Base-by-base conservation (phyloP, 64 coral and sea anemone species). In the Actinia tenebrosa region DNA sequence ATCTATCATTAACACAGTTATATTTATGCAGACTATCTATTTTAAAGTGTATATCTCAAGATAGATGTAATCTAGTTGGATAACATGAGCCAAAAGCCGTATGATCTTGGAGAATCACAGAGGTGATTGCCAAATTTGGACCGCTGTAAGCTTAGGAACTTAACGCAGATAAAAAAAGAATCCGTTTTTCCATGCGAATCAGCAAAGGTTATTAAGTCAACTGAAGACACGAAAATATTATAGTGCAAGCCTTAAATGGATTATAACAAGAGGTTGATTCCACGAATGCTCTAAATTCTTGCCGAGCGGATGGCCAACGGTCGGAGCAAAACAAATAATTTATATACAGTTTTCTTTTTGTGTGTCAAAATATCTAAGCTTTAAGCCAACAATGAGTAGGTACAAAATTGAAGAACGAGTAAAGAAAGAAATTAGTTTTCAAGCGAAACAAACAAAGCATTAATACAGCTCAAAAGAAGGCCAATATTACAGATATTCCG, bases 51-150 rank as follows among this genome's bases (percentile, higher is more conserved):
- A 66, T 25, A 66, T 66, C 63, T 66, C n/a, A 66, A 23, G 19
- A 10, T 20, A 66, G 63, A 66, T 66, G 7, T 25, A 23, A 66
- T 66, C 63, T 66, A 66, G n/a, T 66, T 23, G 5, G 19, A 23
- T 66, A 61, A 66, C 56, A 58, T 58, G 18, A 64, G 20, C 61
- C 61, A 17, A n/a, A 64, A 66, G n/a, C 63, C 63, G 60, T 10
- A 1, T 66, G 63, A 66, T 66, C 7, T 66, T n/a, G 5, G 3
- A 1, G 7, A 23, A 66, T 23, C n/a, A 7, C 60, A 66, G 63
- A 66, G 22, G 63, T 66, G 26, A 75, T 42, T 75, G 69, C 69
- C 69, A 75, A 75, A 75, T 75, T 75, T 75, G 69, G 69, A 75
- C 69, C 37, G 69, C 25, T 9, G 15, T n/a, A 14, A 27, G 26